Conservation (phyloP, 2,888 invertebrate species). For the Agrochola litura region DNA sequence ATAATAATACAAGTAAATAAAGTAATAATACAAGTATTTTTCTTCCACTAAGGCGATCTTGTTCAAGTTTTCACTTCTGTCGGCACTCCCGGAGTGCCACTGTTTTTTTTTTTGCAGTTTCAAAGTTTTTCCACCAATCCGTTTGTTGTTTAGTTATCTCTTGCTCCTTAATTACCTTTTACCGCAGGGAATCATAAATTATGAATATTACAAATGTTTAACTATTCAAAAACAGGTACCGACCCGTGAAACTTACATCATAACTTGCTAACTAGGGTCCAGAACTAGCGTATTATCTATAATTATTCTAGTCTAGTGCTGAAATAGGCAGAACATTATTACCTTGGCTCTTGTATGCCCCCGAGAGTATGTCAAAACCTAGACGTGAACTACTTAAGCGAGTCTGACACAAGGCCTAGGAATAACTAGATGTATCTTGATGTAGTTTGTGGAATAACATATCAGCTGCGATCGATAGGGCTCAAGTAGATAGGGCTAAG, state of each 20-base stretch:
- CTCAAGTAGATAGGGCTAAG: background rate
- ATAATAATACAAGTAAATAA: no score
- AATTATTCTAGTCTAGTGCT: constrained; percentile 45
- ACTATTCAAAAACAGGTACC: constrained; percentile 29
- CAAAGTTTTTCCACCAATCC: background rate
- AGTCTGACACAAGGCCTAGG: constrained; percentile 14
- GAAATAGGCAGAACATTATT: constrained; percentile 39
- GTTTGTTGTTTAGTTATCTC: background rate
- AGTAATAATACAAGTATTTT: no score
- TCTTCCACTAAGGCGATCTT: no score
- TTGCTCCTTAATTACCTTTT: background rate
- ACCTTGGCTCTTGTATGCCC: constrained; percentile 36
- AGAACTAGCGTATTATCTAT: constrained; percentile 24
- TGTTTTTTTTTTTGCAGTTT: no score
- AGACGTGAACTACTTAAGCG: constrained; percentile 48
- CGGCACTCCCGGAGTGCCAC: no score
- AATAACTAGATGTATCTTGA: constrained; percentile 13
- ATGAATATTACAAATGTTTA: constrained; percentile 39
- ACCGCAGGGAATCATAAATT: constrained; percentile 26
- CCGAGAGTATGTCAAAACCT: constrained; percentile 39
- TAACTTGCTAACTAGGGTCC: constrained; percentile 36
- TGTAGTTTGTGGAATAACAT: constrained; percentile 23
- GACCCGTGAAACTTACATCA: constrained; percentile 31
- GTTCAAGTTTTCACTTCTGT: no score
- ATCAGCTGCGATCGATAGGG: constrained; percentile 19